These are phyloP conservation scores for Diprion similis DNA, from an alignment of 1,140 invertebrate species.

Conservation along the genomic window DNA sequence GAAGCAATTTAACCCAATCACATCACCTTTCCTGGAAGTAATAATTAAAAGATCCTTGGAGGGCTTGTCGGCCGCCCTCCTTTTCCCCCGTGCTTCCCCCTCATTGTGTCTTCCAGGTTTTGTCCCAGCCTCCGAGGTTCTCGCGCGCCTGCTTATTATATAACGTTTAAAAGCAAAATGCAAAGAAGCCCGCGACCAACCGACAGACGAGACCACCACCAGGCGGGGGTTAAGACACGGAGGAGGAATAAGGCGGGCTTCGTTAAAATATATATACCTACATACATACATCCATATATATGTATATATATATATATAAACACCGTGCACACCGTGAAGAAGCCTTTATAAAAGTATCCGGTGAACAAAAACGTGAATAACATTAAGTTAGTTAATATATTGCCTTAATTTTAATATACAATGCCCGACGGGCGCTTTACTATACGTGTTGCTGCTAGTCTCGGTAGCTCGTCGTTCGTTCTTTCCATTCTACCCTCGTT, in stretches of 20 bases:
- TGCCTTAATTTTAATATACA: conserved; percentile 43
- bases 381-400: conserved; percentile 39
- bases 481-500: no score
- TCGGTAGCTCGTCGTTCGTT: no score
- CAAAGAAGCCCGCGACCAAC: conserved; percentile 15
- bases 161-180: conserved; percentile 24
- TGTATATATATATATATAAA: no score
- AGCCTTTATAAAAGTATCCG: conserved; percentile 27
- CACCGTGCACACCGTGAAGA: no score
- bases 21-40: conserved; percentile 3
- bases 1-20: conserved; percentile 13
- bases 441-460: not conserved
- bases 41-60: conserved; percentile 18
- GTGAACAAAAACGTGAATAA: conserved; percentile 37
- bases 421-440: conserved; percentile 20
- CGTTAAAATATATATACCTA: no score
- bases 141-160: conserved; percentile 21
- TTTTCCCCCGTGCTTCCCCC: not conserved
- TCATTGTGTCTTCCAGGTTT: conserved; percentile 14
- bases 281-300: no score
- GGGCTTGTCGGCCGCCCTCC: not conserved
- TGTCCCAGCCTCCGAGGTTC: conserved; percentile 6
- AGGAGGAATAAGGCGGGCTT: no score
- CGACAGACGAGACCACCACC: not conserved
- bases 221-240: not conserved